Evolutionary conservation across 1,140 invertebrate species (phyloP).

Genomic region (Lordiphosa collinella): DNA sequence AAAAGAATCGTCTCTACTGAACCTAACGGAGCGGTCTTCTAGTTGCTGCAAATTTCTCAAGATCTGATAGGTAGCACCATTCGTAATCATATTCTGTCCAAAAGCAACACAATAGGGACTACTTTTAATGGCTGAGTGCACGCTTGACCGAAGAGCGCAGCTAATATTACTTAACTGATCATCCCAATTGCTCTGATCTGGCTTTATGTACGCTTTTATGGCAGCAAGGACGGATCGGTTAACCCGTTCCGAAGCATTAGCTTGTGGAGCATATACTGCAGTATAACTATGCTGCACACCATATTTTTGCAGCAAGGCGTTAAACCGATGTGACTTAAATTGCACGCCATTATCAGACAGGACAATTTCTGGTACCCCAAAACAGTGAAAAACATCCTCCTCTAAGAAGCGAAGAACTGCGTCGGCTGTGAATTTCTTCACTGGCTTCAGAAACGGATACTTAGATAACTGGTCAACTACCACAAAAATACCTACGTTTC

Average conservation of each 20-base stretch:
- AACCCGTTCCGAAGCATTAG: not conserved
- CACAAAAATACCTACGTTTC: slow-evolving; percentile 7
- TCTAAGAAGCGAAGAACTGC: not conserved
- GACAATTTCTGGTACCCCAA: not conserved
- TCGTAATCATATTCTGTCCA: not conserved
- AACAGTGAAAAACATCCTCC: not conserved
- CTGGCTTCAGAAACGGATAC: no score
- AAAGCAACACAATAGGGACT: no score
- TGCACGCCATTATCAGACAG: not conserved
- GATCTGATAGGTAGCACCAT: not conserved
- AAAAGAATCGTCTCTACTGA: not conserved
- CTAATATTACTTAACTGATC: not conserved
- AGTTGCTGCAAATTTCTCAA: not conserved
- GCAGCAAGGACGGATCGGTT: not conserved
- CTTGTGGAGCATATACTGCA: slow-evolving; percentile 7
- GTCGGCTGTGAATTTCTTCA: no score
- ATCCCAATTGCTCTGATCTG: slow-evolving; percentile 5
- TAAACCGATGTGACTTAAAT: not conserved
- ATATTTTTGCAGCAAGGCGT: not conserved
- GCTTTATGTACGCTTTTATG: slow-evolving; percentile 3
- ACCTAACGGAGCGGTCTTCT: not conserved
- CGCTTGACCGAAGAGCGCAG: not conserved
- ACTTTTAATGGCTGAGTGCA: slow-evolving; percentile 3
- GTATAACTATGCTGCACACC: slow-evolving; percentile 7
- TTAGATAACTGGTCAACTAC: no score